phyloP scores from a whole-genome alignment of 2,113 vertebrate genomes.

The Percopsis transmontana region DNA sequence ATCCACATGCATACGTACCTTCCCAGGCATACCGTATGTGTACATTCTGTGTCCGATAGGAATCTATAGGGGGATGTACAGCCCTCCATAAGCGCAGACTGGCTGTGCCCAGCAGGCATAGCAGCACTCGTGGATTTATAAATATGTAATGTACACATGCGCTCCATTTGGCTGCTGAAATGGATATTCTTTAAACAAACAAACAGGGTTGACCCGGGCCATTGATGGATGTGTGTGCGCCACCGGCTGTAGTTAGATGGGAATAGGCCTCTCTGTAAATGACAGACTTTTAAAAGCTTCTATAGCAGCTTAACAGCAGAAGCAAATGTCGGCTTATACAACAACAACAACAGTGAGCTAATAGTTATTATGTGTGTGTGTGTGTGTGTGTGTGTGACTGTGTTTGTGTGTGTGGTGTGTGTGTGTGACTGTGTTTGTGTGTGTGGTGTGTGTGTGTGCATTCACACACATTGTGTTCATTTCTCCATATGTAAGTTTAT shows the following conservation, averaged over 20 bases:
- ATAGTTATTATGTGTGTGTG: conserved; percentile 38
- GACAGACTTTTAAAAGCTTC: conserved; percentile 18
- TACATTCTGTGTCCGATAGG: conserved; percentile 51
- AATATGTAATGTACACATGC: conserved; percentile 68
- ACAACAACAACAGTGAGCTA: conserved; percentile 22
- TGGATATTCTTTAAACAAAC: conserved; percentile 70
- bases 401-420: background rate
- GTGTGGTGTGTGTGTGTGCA: background rate
- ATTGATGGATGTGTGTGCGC: conserved; percentile 47
- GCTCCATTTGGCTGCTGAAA: conserved; percentile 66
- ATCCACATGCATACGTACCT: background rate
- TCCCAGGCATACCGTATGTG: conserved; percentile 9
- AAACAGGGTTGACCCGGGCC: conserved; percentile 41
- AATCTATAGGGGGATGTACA: conserved; percentile 61
- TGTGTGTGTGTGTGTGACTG: background rate
- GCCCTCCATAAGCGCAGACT: conserved; percentile 44
- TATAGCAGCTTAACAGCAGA: conserved; percentile 50
- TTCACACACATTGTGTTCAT: too few relatives aligned
- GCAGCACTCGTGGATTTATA: conserved; percentile 55
- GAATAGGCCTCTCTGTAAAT: conserved; percentile 44
- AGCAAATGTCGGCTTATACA: conserved; percentile 46
- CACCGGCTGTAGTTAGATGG: conserved; percentile 40
- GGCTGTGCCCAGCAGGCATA: conserved; percentile 49
- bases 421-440: background rate
- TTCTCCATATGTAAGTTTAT: background rate